Conservation (phyloP, 2,888 invertebrate species). For the Plagiodera versicolora region DNA sequence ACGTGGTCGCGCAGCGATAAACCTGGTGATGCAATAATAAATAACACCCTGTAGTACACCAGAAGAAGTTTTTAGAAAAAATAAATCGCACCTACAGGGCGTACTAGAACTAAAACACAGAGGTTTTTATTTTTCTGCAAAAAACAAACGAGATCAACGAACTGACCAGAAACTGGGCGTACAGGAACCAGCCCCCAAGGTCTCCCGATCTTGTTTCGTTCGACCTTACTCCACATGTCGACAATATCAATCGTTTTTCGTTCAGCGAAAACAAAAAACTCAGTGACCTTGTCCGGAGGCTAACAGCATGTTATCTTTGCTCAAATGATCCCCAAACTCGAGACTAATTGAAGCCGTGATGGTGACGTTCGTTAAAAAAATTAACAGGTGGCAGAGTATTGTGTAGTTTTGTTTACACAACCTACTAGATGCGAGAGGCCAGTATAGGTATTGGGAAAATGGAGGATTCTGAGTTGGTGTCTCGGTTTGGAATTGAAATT, state of each 20-base stretch:
- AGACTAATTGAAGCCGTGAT: no score
- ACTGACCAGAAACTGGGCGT: not conserved
- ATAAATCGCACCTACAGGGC: no score
- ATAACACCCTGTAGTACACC: no score
- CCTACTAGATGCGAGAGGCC: not conserved
- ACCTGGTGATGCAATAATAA: no score
- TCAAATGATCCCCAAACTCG: not conserved
- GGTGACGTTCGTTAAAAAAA: not conserved
- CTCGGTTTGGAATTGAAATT: no score
- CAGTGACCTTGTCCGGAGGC: conserved; percentile 8
- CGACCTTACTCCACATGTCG: conserved; percentile 11
- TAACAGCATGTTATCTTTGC: conserved; percentile 1
- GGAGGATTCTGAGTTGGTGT: no score
- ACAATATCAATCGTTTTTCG: conserved; percentile 1
- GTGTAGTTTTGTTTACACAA: not conserved
- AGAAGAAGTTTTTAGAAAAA: no score
- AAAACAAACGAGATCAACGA: not conserved
- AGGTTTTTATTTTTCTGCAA: no score
- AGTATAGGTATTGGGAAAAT: no score
- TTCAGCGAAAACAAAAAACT: not conserved
- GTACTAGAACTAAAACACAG: no score
- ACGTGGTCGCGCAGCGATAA: no score
- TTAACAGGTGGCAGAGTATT: not conserved
- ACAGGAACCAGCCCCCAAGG: not conserved
- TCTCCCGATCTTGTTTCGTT: not conserved